These are phyloP conservation scores for Heteromurus nitidus DNA, from an alignment of 2,888 invertebrate species.

Conservation along the genomic window DNA sequence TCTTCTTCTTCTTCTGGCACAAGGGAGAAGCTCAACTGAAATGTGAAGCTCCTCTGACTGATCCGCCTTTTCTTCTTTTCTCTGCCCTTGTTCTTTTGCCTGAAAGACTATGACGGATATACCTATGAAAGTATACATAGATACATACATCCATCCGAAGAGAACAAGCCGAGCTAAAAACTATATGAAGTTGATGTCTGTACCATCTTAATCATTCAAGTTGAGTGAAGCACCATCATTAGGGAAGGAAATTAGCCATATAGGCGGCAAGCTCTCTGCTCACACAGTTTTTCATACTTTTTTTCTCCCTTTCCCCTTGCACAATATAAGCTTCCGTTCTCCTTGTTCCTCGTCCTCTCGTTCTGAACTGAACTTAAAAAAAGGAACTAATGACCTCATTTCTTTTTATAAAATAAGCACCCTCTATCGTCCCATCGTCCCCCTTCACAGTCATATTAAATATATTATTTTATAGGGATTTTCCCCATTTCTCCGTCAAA, in stretches of 20 bases:
- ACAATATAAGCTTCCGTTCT: neutral
- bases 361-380: neutral
- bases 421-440: neutral
- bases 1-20: neutral
- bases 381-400: conserved; percentile 58
- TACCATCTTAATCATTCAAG: conserved; percentile 50
- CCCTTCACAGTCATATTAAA: neutral
- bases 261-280: conserved; percentile 5
- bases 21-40: neutral
- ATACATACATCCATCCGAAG: too few species aligned
- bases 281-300: conserved; percentile 3
- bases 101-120: too few species aligned
- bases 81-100: neutral
- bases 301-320: neutral
- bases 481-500: neutral
- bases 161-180: neutral
- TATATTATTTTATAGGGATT: neutral
- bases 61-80: neutral
- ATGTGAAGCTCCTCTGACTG: conserved; percentile 11
- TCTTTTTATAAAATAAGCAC: conserved; percentile 9
- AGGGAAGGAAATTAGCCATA: conserved; percentile 35
- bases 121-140: too few species aligned
- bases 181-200: neutral
- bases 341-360: neutral
- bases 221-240: conserved; percentile 26